Percentiles rank a stretch among this genome's conserved stretches.
Evolutionary conservation across 2,888 invertebrate species (phyloP).

Genomic region (Pasiphila rectangulata): DNA sequence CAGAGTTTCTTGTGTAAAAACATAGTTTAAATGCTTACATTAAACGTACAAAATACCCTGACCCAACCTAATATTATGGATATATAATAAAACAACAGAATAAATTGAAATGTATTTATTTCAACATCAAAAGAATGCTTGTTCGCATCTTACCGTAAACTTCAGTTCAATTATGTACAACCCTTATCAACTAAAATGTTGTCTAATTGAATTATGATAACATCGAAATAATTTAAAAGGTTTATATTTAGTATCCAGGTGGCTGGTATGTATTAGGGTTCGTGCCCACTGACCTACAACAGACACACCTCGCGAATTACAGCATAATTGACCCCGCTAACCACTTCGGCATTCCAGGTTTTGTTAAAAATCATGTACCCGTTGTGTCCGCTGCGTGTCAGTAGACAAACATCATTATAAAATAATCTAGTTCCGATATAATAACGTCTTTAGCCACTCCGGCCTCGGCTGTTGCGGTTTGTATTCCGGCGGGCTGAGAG

Average conservation of each 20-base stretch:
- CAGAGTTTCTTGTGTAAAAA: no score
- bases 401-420: slow-evolving; percentile 19
- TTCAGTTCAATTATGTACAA: slow-evolving; percentile 69
- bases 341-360: not conserved
- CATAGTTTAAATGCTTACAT: no score
- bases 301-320: not conserved
- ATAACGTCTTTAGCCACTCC: slow-evolving; percentile 70
- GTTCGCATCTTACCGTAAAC: slow-evolving; percentile 61
- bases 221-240: slow-evolving; percentile 41
- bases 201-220: slow-evolving; percentile 31
- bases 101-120: slow-evolving; percentile 64
- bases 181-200: slow-evolving; percentile 37
- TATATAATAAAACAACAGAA: slow-evolving; percentile 23
- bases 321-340: slow-evolving; percentile 5
- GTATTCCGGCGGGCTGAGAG: slow-evolving; percentile 67
- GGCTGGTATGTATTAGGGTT: slow-evolving; percentile 10
- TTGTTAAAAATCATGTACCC: not conserved
- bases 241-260: slow-evolving; percentile 25
- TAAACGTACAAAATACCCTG: no score
- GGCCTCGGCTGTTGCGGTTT: slow-evolving; percentile 65
- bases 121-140: slow-evolving; percentile 68
- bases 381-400: slow-evolving; percentile 1
- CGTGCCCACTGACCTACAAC: slow-evolving; percentile 2
- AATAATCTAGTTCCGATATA: slow-evolving; percentile 66
- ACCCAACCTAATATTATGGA: not conserved